A percentile compares a stretch with the other conserved stretches of the same genome.
These are phyloP conservation scores for Calameuta filiformis DNA, from an alignment of 2,888 invertebrate genomes.

Conservation along the genomic window DNA sequence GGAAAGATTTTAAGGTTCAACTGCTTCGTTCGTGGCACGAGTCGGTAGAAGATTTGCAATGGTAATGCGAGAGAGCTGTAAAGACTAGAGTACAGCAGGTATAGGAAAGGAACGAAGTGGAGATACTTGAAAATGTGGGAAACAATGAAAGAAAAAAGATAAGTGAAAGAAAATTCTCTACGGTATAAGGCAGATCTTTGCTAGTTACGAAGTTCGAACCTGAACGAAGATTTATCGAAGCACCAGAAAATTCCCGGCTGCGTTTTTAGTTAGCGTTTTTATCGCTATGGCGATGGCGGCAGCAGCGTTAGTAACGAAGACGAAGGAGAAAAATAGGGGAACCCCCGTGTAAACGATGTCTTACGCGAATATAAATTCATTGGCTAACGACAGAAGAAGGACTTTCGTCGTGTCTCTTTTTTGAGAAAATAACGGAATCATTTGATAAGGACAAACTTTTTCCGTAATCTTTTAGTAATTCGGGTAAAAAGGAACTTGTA, in stretches of 20 bases:
- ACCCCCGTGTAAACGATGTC: not conserved
- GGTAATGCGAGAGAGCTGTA: constrained; percentile 2
- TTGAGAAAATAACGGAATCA: not conserved
- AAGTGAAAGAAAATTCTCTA: not conserved
- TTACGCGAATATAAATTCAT: not conserved
- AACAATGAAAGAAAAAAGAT: not conserved
- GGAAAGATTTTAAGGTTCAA: not conserved
- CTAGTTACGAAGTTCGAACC: constrained; percentile 15
- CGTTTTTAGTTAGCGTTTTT: not conserved
- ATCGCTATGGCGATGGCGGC: not conserved
- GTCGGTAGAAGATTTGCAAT: constrained; percentile 3
- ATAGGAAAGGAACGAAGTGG: not conserved
- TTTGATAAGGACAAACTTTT: not conserved
- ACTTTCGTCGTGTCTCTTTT: no score
- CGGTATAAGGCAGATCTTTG: not conserved
- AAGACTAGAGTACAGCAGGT: not conserved
- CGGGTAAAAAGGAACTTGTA: not conserved
- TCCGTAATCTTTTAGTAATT: not conserved
- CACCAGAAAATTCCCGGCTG: not conserved
- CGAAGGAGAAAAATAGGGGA: not conserved
- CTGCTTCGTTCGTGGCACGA: not conserved
- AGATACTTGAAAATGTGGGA: not conserved
- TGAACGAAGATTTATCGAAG: constrained; percentile 16
- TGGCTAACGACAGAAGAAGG: not conserved
- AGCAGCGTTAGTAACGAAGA: not conserved